Base-by-base conservation (phyloP, 2,797 vertebrate genomes). In the Ptychobarbus kaznakovi region DNA sequence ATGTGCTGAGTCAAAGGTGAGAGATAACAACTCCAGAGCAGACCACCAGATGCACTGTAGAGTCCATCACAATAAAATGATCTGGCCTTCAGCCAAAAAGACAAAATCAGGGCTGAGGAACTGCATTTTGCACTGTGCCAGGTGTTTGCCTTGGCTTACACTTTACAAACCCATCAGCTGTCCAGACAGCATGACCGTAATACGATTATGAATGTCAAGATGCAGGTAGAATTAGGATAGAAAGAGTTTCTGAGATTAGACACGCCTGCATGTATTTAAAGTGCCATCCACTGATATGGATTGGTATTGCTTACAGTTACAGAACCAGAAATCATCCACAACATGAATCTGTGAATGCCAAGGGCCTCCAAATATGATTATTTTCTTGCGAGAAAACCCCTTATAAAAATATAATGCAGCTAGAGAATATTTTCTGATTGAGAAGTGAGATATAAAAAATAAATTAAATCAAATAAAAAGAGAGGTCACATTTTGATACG, bases 61-160 rank as follows among this genome's bases (percentile, higher is more conserved):
- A 75, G 79, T 75, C 72, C 61, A 76, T 86, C 61, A 42, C 35
- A 56, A 40, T 66, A 25, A 82, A 76, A 75, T 89, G 51, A 87
- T 74, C 83, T 49, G 69, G 80, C 80, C 70, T 83, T 38, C 13
- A 69, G 79, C 81, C 89, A 85, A 82, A 81, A 84, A 68, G 40
- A 80, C 58, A 56, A 68, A 69, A 87, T 75, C 56, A 18, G 28
- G 61, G 40, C 18, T 32, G 70, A 77, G 40, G 15, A 49, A 66
- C 68, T 84, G 42, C 84, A 56, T 88, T 49, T n/a, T 75, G 16
- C 46, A 42, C 82, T 76, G 69, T 68, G 70, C 63, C 76, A 85
- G 61, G 32, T 75, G 81, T 87, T 88, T 84, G 78, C 85, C 61
- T 88, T 84, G 85, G 88, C 85, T 86, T 74, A 88, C 58, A 79